Conservation (phyloP, 2,888 invertebrate species). For the Epistrophe grossulariae region DNA sequence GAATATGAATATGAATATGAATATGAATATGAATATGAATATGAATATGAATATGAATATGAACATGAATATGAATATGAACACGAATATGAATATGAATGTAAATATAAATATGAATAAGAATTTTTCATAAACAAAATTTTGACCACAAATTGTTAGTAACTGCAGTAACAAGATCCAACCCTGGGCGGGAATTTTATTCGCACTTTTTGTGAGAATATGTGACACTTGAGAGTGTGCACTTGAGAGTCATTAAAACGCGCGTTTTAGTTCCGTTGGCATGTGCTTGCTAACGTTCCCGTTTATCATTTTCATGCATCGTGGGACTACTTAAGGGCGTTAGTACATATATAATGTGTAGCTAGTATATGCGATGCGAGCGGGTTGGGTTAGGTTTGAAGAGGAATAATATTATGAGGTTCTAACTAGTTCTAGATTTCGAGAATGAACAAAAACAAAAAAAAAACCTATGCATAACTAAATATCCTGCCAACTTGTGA, state of each 20-base stretch:
- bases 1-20: too few relatives aligned
- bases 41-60: too few relatives aligned
- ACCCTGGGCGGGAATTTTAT: slow-evolving; percentile 20
- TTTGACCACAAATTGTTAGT: too few relatives aligned
- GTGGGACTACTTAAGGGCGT: slow-evolving; percentile 26
- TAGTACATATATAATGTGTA: neutral
- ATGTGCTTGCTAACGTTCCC: slow-evolving; percentile 41
- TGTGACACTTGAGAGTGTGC: slow-evolving; percentile 50
- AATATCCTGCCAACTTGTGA: slow-evolving; percentile 27
- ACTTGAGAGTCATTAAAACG: slow-evolving; percentile 72
- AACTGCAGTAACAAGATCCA: neutral
- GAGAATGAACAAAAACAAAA: neutral
- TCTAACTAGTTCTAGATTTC: slow-evolving; percentile 20
- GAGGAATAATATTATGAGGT: slow-evolving; percentile 16
- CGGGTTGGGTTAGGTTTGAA: slow-evolving; percentile 5
- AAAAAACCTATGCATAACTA: slow-evolving; percentile 23
- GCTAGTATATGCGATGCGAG: neutral
- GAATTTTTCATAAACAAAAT: too few relatives aligned
- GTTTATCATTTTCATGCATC: slow-evolving; percentile 66
- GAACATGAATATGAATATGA: too few relatives aligned
- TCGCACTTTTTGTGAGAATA: slow-evolving; percentile 35
- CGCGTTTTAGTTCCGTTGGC: slow-evolving; percentile 46
- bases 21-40: too few relatives aligned
- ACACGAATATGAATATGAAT: too few relatives aligned
- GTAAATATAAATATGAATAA: too few relatives aligned